Conservation (phyloP, 2,888 invertebrate species). For the Tenthredo distinguenda region DNA sequence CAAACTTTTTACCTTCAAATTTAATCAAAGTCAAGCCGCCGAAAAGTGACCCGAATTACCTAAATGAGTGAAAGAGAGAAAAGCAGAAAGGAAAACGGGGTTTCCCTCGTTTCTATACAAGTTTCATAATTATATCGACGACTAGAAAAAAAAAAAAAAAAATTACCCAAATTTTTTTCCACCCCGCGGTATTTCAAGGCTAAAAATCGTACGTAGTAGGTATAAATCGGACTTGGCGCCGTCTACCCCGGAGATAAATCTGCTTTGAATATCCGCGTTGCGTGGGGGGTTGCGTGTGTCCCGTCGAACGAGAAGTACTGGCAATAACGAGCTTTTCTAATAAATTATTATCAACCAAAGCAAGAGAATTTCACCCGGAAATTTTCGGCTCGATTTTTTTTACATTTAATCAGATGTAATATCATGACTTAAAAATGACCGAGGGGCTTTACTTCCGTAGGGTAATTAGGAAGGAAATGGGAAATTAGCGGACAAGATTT, state of each 20-base stretch:
- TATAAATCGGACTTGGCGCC: conserved; percentile 28
- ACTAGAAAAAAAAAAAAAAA: neutral
- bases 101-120: neutral
- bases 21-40: conserved; percentile 17
- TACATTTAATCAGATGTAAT: neutral
- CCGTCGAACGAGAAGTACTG: conserved; percentile 31
- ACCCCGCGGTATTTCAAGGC: neutral
- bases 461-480: conserved; percentile 20
- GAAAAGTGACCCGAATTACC: conserved; percentile 12
- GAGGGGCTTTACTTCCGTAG: neutral
- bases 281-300: neutral
- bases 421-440: neutral
- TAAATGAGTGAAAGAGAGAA: neutral
- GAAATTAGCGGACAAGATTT: conserved; percentile 46
- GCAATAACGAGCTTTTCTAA: conserved; percentile 33
- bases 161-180: neutral
- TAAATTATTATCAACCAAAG: neutral
- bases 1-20: neutral
- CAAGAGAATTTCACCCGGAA: neutral
- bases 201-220: neutral
- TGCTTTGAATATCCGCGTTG: conserved; percentile 13
- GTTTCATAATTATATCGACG: neutral
- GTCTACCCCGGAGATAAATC: conserved; percentile 26
- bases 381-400: neutral
- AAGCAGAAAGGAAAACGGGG: neutral